Percentiles rank a stretch among this genome's conserved stretches.
Evolutionary conservation across 2,888 invertebrate species (phyloP).

Genomic region (Molanna angustata): DNA sequence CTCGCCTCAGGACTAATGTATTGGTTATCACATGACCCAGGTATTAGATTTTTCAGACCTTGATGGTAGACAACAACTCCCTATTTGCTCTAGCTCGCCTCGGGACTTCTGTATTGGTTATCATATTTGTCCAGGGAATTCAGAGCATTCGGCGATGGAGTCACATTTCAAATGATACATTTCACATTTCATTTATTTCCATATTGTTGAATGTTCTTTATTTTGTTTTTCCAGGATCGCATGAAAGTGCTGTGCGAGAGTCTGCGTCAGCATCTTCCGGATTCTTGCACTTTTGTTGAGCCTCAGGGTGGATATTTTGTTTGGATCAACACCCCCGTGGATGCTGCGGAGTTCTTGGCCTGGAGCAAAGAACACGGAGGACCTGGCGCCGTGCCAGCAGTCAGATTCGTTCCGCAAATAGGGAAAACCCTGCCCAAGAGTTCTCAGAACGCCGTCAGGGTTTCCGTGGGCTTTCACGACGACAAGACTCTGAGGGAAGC

Average conservation of each 20-base stretch:
- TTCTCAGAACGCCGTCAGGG: conserved; percentile 42
- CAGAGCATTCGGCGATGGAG: too few relatives aligned
- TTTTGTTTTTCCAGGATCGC: conserved; percentile 40
- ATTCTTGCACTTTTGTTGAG: conserved; percentile 42
- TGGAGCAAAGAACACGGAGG: conserved; percentile 24
- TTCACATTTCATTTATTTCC: not conserved
- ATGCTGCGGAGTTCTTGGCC: conserved; percentile 41
- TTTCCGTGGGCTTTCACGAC: conserved; percentile 51
- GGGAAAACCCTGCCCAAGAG: not conserved
- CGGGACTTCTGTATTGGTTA: too few relatives aligned
- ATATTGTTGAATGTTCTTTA: not conserved
- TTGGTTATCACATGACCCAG: too few relatives aligned
- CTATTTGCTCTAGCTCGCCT: too few relatives aligned
- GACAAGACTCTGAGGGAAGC: conserved; percentile 42
- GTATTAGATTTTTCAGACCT: too few relatives aligned
- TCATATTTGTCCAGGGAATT: too few relatives aligned
- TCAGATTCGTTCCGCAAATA: conserved; percentile 14
- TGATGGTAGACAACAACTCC: too few relatives aligned
- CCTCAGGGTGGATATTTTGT: conserved; percentile 61
- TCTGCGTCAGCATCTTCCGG: conserved; percentile 45
- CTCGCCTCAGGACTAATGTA: too few relatives aligned
- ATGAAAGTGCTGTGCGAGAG: conserved; percentile 44
- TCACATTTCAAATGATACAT: too few relatives aligned
- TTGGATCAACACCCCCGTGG: conserved; percentile 55
- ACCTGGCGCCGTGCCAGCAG: conserved; percentile 24